These are phyloP conservation scores for Rhamnusium bicolor DNA, from an alignment of 2,888 invertebrate species.

Conservation along the genomic window DNA sequence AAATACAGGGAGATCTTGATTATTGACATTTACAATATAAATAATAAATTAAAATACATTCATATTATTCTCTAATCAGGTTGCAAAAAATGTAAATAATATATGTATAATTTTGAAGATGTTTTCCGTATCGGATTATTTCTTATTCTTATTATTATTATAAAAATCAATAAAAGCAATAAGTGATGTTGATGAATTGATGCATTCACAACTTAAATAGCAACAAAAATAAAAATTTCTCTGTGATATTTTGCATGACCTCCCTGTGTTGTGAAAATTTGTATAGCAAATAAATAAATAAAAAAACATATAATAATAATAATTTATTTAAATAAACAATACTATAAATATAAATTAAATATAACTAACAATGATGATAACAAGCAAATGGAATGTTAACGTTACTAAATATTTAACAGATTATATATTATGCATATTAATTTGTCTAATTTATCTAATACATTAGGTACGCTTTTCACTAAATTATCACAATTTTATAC, in stretches of 20 bases:
- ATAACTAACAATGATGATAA: conserved; percentile 43
- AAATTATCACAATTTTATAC: conserved; percentile 20
- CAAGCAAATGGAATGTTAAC: conserved; percentile 35
- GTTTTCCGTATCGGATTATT: too few species aligned
- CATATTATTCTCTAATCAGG: too few species aligned
- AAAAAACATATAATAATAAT: conserved; percentile 47
- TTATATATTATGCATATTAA: conserved; percentile 13
- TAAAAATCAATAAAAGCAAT: too few species aligned
- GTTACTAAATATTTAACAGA: conserved; percentile 18
- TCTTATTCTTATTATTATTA: too few species aligned
- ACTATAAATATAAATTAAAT: conserved; percentile 52
- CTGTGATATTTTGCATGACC: neutral
- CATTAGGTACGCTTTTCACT: conserved; percentile 6
- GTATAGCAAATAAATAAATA: conserved; percentile 42
- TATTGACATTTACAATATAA: too few species aligned
- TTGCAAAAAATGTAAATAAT: too few species aligned
- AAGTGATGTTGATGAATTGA: too few species aligned
- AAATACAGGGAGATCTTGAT: neutral
- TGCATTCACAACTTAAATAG: too few species aligned
- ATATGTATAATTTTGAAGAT: too few species aligned
- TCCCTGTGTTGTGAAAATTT: neutral
- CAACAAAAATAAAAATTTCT: too few species aligned
- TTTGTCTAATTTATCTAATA: neutral
- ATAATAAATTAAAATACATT: too few species aligned
- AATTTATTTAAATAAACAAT: conserved; percentile 56